phyloP scores from a whole-genome alignment of 1,140 invertebrate species.

The Heliothis virescens region DNA sequence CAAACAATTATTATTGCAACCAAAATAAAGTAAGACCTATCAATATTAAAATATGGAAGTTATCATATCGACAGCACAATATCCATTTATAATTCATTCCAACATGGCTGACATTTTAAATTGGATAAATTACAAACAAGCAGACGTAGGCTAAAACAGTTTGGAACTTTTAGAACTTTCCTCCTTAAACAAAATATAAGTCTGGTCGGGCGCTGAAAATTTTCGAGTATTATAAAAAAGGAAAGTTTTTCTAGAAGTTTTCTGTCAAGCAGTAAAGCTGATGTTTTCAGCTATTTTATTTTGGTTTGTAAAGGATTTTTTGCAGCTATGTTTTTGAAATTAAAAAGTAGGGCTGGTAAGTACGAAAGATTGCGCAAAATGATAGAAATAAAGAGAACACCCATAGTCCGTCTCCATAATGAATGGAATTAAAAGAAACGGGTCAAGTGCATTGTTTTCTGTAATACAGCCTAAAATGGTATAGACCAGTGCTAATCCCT shows the following conservation, averaged over 20 bases:
- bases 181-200: conserved; percentile 29
- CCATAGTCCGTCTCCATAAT: no score
- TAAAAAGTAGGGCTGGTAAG: no score
- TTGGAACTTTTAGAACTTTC: conserved; percentile 38
- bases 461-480: no score
- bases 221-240: conserved; percentile 5
- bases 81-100: background rate
- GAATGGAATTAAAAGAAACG: no score
- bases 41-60: no score
- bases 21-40: no score
- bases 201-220: conserved; percentile 15
- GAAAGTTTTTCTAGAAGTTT: background rate
- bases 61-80: background rate
- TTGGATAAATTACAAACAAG: background rate
- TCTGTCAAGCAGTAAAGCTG: conserved; percentile 11
- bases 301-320: background rate
- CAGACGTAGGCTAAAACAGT: conserved; percentile 27
- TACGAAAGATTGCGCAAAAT: no score
- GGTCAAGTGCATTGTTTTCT: no score
- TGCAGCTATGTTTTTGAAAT: no score
- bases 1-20: no score
- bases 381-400: no score
- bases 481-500: no score
- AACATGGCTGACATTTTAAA: conserved; percentile 21
- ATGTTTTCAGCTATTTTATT: conserved; percentile 22